These are phyloP conservation scores for Macrotis lagotis DNA, from an alignment of 2,113 vertebrate genomes.

Conservation along the genomic window DNA sequence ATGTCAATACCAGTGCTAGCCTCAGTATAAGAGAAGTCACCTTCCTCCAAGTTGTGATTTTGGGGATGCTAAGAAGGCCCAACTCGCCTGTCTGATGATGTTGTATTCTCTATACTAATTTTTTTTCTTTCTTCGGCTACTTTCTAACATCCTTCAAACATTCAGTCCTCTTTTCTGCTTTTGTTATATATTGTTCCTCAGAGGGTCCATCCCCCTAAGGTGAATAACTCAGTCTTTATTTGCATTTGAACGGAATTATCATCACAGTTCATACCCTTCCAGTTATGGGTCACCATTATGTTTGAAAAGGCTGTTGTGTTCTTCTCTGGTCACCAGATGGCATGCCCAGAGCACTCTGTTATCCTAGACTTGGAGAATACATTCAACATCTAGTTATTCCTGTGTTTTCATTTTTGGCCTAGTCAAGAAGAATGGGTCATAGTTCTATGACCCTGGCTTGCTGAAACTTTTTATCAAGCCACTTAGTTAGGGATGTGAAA, in stretches of 20 bases:
- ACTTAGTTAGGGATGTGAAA: neutral
- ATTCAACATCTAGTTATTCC: neutral
- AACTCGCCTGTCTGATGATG: neutral
- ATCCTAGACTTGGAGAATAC: neutral
- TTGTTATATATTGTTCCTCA: neutral
- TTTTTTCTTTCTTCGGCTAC: neutral
- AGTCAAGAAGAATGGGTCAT: neutral
- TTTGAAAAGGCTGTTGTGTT: neutral
- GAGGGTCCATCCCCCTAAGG: neutral
- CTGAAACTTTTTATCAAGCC: neutral
- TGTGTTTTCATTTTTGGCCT: neutral
- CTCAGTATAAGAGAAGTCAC: neutral
- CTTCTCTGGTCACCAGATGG: conserved; percentile 67
- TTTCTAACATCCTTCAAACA: neutral
- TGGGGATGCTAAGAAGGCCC: neutral
- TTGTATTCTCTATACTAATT: neutral
- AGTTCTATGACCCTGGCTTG: neutral
- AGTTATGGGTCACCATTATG: neutral
- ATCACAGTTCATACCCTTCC: neutral
- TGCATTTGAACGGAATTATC: neutral
- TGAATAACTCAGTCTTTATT: neutral
- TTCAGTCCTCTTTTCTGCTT: neutral
- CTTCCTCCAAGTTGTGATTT: neutral
- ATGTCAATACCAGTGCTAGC: neutral
- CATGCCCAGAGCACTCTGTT: neutral